Base-by-base conservation (phyloP, 2,113 vertebrate species). In the Clinocottus analis region DNA sequence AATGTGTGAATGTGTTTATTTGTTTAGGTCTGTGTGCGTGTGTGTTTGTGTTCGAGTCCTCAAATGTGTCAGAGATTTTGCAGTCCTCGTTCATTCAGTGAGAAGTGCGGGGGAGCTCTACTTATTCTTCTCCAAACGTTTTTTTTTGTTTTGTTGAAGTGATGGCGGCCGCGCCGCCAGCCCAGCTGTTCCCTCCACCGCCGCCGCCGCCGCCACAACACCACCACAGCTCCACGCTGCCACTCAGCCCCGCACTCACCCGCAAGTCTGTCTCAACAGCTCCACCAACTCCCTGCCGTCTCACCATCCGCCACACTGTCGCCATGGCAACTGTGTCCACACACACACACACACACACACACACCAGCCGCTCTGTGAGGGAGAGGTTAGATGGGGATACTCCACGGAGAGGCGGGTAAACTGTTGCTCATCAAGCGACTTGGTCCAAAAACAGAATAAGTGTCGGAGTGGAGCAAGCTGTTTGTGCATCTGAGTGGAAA, bases 291-390 rank as follows among this genome's bases (percentile, higher is more conserved):
- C 91, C 89, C 87, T 84, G 89, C 87, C 72, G 77, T 87, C 87
- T 92, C 86, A 81, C 83, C 84, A 89, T 89, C 89, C 74, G 53
- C 87, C 87, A 88, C 89, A 79, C 84, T 77, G 92, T 95, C 92
- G 59, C 93, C 90, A 95, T 95, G 91, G 93, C 91, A 95, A 95
- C 94, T 92, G 92, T 87, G 75, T 93, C 92, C 91, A 90, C 91
- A 91, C 82, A 89, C 78, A 88, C 83, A 90, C 76, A 89, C 80
- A 89, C 83, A 88, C 90, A 91, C 82, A 88, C 85, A 90, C 85
- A 67, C 51, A 72, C 82, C 82, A 85, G 89, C 66, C 85, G 89
- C 85, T 81, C 72, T 29, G 33, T 4, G 85, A 79, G 80, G 31
- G 79, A 77, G 87, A 84, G 89, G 88, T 92, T 93, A 91, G 77